Evolutionary conservation across 2,113 vertebrate genomes (phyloP).

Genomic region (Cynocephalus volans): DNA sequence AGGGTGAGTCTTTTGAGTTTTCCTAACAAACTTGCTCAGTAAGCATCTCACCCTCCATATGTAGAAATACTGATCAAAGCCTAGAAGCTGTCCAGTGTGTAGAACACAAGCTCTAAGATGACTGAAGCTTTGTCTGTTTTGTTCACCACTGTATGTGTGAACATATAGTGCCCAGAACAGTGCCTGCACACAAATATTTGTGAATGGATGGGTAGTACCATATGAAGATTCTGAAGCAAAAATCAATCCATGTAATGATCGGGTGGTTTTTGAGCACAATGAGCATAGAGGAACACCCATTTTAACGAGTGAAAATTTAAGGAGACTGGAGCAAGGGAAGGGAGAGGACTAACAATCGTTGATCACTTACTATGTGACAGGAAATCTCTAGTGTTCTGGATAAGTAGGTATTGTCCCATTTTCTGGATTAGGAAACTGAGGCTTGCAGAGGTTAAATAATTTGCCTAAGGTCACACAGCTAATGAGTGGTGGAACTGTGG

Average conservation of each 20-base stretch:
- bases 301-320: constrained; percentile 28
- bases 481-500: not conserved
- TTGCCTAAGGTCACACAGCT: not conserved
- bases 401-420: not conserved
- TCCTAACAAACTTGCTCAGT: not conserved
- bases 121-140: not conserved
- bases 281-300: not conserved
- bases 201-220: not conserved
- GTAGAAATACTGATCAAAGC: constrained; percentile 22
- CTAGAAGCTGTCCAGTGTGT: not conserved
- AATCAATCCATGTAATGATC: not conserved
- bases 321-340: not conserved
- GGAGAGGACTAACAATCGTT: not conserved
- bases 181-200: not conserved
- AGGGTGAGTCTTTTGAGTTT: constrained; percentile 7
- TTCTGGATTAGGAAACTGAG: constrained; percentile 28
- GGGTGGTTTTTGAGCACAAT: not conserved
- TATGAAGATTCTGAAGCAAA: not conserved
- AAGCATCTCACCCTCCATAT: not conserved
- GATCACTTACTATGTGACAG: not conserved
- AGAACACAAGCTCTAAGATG: not conserved
- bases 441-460: not conserved
- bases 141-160: not conserved
- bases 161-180: not conserved
- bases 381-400: not conserved